These are phyloP conservation scores for Propithecus perrieri DNA, from an alignment of 2,797 vertebrate genomes.

Conservation along the genomic window DNA sequence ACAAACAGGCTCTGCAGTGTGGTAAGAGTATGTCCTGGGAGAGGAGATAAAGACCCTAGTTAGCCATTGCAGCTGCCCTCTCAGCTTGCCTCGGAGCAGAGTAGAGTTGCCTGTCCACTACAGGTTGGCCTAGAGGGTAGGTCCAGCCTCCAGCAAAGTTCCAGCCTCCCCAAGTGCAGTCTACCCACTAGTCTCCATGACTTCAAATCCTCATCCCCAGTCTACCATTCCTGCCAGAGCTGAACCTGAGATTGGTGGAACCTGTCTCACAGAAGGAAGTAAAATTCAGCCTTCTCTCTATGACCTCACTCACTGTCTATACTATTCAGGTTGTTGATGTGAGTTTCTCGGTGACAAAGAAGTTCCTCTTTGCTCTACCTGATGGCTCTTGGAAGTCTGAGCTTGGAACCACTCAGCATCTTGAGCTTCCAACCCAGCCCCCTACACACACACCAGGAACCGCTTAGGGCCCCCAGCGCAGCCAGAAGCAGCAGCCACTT, in stretches of 20 bases:
- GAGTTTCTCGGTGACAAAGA: conserved; percentile 61
- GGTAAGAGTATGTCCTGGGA: conserved; percentile 65
- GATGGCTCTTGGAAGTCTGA: conserved; percentile 53
- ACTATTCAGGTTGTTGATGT: conserved; percentile 31
- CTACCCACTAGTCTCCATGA: background rate
- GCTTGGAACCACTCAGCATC: background rate
- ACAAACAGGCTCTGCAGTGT: conserved; percentile 72
- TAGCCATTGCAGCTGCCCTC: conserved; percentile 52
- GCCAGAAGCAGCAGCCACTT: background rate
- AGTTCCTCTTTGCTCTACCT: conserved; percentile 63
- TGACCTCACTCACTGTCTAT: conserved; percentile 62
- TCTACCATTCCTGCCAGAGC: conserved; percentile 11
- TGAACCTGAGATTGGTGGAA: conserved; percentile 47
- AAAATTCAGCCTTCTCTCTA: conserved; percentile 67
- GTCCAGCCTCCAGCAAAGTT: background rate
- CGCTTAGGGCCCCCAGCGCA: background rate
- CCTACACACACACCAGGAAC: background rate
- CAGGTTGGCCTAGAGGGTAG: background rate
- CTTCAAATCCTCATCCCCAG: background rate
- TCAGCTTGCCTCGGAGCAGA: background rate
- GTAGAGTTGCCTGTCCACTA: background rate
- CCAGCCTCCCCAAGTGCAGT: background rate
- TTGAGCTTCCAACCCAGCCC: background rate
- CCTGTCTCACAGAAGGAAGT: conserved; percentile 72
- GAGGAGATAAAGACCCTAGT: conserved; percentile 51